Evolutionary conservation across 2,888 invertebrate genomes (phyloP).

Genomic region (Lasiommata megera): DNA sequence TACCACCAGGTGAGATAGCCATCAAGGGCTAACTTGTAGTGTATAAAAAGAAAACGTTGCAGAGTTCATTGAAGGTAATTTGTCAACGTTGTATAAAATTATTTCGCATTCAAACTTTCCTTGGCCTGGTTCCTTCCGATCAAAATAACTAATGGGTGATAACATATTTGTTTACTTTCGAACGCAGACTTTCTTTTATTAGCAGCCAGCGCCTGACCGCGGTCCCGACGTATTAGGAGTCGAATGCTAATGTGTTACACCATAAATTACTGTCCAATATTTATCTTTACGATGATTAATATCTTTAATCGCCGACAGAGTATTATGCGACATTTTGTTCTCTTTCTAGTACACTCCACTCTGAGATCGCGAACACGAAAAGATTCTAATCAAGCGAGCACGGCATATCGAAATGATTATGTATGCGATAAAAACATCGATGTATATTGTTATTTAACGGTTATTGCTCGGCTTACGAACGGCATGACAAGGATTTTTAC

Average conservation of each 20-base stretch:
- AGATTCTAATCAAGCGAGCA: background rate
- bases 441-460: slow-evolving; percentile 12
- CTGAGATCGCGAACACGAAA: background rate
- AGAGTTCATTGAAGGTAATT: too few relatives aligned
- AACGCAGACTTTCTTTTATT: slow-evolving; percentile 9
- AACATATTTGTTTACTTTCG: slow-evolving; percentile 9
- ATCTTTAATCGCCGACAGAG: background rate
- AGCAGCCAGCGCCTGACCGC: background rate
- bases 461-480: background rate
- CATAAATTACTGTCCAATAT: background rate
- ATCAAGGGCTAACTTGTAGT: too few relatives aligned
- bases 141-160: slow-evolving; percentile 9
- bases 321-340: background rate
- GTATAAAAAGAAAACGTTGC: too few relatives aligned
- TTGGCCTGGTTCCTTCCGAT: background rate
- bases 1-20: too few relatives aligned
- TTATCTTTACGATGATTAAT: background rate
- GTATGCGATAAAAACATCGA: slow-evolving; percentile 11
- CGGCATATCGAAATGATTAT: slow-evolving; percentile 8
- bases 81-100: background rate
- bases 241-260: background rate
- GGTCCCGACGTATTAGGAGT: background rate
- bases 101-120: background rate
- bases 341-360: background rate
- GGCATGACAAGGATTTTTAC: background rate